Percentiles rank a stretch among this genome's conserved stretches.
phyloP scores from a whole-genome alignment of 2,888 invertebrate species.

The Chaitophorus viminalis region DNA sequence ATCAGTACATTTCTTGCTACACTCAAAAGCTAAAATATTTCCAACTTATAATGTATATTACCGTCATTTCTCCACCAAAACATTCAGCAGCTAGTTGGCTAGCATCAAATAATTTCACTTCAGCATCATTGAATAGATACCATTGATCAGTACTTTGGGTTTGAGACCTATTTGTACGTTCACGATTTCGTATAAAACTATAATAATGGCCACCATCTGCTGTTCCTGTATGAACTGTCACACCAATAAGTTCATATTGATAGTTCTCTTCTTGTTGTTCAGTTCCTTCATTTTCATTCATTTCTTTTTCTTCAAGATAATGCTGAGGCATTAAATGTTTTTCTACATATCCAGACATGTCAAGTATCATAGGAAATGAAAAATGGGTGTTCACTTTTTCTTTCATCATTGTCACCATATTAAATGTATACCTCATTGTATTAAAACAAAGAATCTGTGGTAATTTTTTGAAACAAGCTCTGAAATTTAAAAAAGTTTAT shows the following conservation, averaged over 20 bases:
- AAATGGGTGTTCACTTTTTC: slow-evolving; percentile 98
- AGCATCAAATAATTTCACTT: slow-evolving; percentile 94
- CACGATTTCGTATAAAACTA: slow-evolving; percentile 91
- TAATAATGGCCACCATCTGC: slow-evolving; percentile 98
- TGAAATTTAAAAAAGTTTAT: slow-evolving; percentile 66
- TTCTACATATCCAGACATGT: slow-evolving; percentile 95
- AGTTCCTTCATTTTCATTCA: slow-evolving; percentile 64
- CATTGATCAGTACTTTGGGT: slow-evolving; percentile 82
- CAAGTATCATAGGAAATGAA: slow-evolving; percentile 90
- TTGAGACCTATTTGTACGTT: slow-evolving; percentile 67
- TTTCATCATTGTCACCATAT: slow-evolving; percentile 96
- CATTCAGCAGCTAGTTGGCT: slow-evolving; percentile 94
- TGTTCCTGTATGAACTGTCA: slow-evolving; percentile 97
- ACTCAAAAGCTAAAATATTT: too few species aligned
- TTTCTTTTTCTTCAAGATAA: slow-evolving; percentile 69
- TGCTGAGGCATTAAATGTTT: slow-evolving; percentile 91
- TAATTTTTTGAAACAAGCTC: slow-evolving; percentile 92
- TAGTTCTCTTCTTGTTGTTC: slow-evolving; percentile 68
- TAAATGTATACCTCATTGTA: slow-evolving; percentile 96
- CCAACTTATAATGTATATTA: slow-evolving; percentile 68
- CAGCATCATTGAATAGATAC: slow-evolving; percentile 92
- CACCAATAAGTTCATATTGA: slow-evolving; percentile 85
- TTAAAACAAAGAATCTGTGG: slow-evolving; percentile 95
- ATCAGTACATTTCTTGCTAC: too few species aligned
- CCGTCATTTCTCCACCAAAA: slow-evolving; percentile 97